phyloP scores from a whole-genome alignment of 2,888 invertebrate genomes.

The Drepanosiphum platanoidis region DNA sequence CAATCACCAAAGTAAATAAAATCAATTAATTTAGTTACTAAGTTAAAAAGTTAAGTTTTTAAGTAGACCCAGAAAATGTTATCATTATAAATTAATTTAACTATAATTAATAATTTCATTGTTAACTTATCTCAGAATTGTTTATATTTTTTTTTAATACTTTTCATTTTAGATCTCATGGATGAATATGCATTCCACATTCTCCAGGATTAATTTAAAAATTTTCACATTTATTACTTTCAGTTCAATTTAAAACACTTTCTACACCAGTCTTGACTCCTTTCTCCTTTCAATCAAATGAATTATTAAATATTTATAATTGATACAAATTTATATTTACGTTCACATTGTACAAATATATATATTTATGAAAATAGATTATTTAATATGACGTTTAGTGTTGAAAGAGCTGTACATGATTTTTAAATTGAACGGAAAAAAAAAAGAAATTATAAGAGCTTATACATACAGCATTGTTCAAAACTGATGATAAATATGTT shows the following conservation, averaged over 20 bases:
- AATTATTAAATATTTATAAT: not conserved
- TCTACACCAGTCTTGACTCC: not conserved
- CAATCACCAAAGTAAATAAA: not conserved
- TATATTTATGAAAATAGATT: not conserved
- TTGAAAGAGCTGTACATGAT: not conserved
- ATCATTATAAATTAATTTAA: not conserved
- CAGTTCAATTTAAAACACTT: not conserved
- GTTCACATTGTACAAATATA: too few species aligned
- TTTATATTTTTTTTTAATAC: too few species aligned
- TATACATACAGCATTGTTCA: not conserved
- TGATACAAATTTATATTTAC: not conserved
- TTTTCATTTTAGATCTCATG: not conserved
- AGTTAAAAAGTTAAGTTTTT: not conserved
- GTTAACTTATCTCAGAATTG: not conserved
- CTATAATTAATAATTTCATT: not conserved
- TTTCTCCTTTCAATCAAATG: not conserved
- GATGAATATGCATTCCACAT: not conserved
- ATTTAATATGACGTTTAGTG: not conserved
- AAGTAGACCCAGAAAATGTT: not conserved
- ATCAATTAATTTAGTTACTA: not conserved
- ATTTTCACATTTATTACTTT: not conserved
- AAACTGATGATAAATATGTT: not conserved
- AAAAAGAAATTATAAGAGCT: too few species aligned
- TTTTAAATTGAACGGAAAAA: not conserved
- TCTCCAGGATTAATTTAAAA: not conserved